These are phyloP conservation scores for Biston betularia DNA, from an alignment of 2,888 invertebrate genomes.

Conservation along the genomic window DNA sequence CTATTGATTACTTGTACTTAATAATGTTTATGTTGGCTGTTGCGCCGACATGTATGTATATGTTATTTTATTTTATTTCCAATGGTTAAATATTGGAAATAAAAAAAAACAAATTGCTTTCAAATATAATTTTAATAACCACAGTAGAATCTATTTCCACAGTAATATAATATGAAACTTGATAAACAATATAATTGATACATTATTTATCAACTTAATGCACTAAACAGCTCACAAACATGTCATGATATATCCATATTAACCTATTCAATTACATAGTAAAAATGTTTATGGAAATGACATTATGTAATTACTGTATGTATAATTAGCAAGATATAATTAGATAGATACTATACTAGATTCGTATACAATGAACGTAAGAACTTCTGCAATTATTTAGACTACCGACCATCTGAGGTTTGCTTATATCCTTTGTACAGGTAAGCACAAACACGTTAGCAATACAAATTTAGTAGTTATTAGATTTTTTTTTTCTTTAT, in stretches of 20 bases:
- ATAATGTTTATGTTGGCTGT: no score
- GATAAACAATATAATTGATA: not conserved
- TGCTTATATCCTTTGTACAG: slow-evolving; percentile 27
- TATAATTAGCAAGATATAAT: slow-evolving; percentile 12
- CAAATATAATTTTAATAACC: not conserved
- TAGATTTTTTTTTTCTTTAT: no score
- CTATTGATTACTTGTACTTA: no score
- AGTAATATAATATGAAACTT: not conserved
- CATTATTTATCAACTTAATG: not conserved
- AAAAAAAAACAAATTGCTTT: not conserved
- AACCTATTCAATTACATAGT: not conserved
- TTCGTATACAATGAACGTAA: slow-evolving; percentile 21
- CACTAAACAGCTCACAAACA: slow-evolving; percentile 4
- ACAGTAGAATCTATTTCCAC: not conserved
- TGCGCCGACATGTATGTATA: no score
- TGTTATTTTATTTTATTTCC: no score
- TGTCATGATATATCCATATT: not conserved
- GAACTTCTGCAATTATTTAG: slow-evolving; percentile 30
- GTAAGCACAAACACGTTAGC: slow-evolving; percentile 2
- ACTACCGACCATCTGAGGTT: slow-evolving; percentile 35
- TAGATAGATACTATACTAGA: slow-evolving; percentile 13
- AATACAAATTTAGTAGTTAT: no score
- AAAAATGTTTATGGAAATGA: slow-evolving; percentile 2
- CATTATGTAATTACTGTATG: slow-evolving; percentile 12
- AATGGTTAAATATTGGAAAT: no score